Evolutionary conservation across 2,797 vertebrate species (phyloP), one percentile per base, ranked within the genome.

Genomic region (Brachymystax lenok): DNA sequence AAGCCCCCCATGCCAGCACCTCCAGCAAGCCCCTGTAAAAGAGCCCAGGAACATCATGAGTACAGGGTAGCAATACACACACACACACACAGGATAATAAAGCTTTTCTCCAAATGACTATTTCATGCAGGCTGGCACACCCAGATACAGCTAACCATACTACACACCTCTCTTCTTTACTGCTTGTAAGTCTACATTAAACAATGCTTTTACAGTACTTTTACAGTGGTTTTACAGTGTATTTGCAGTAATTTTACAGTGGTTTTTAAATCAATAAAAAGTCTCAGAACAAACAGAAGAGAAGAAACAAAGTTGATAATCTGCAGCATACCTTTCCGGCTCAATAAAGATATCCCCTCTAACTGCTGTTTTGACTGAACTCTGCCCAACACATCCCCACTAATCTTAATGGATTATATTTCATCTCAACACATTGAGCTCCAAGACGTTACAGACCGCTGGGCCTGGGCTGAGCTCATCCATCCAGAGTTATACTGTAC

Each of bases 1-100:
- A 99, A 99, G 73, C 98, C 98, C 33, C 91, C 81, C 75, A 95
- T 97, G 56, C 98, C 98, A 86, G 85, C 75, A 74, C 94, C 95
- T 87, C 98, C 98, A 88, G 95, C 90, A 84, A 93, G 88, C 75
- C 97, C 97, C 98, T 99, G 92, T 74, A 83, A 94, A 92, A 91
- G 83, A 90, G 78, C 87, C 88, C 14, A 28, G 59, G 83, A 88
- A 86, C 76, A 88, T 82, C 69, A n/a, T 87, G 70, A 90, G 82
- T 13, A 19, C 35, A 46, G n/a, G 4, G 68, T 1, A 13, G 21
- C 10, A 46, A 85, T 75, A 71, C 63, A 79, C 24, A 59, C 6
- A n/a, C 21, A 30, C 28, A 61, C 66, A 79, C 80, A 61, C 85
- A 84, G 6, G 80, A 40, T 68, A 30, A 30, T 5, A 68, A 27